Evolutionary conservation across 2,113 vertebrate genomes (phyloP).

Genomic region (Pseudopipra pipra): DNA sequence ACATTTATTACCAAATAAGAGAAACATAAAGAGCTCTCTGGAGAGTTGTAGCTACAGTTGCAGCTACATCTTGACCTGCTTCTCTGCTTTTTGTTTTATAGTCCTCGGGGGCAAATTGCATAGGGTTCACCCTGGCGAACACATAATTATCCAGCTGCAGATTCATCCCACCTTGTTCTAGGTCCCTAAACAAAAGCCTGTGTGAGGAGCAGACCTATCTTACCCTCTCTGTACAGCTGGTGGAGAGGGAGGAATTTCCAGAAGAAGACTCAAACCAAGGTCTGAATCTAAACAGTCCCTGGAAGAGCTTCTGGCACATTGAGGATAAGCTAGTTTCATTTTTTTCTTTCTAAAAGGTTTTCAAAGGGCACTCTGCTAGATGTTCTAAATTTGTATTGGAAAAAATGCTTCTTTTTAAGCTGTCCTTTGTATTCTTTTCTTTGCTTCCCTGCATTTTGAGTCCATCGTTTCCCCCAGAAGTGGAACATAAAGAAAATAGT

Average conservation of each 20-base stretch:
- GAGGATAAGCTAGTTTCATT: neutral
- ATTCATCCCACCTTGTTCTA: constrained; percentile 13
- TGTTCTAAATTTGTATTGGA: neutral
- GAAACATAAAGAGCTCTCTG: neutral
- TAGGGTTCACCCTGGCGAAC: neutral
- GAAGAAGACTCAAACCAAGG: neutral
- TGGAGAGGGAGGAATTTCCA: neutral
- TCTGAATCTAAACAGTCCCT: neutral
- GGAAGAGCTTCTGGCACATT: neutral
- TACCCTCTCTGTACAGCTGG: rapidly evolving
- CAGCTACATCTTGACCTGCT: neutral
- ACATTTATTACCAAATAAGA: constrained; percentile 10
- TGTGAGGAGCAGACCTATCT: neutral
- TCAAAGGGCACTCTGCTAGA: neutral
- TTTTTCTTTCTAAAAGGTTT: neutral
- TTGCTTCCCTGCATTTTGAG: neutral
- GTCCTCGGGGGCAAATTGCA: constrained; percentile 26
- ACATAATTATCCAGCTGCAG: constrained; percentile 22
- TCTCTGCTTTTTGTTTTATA: neutral
- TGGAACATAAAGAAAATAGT: constrained; percentile 2
- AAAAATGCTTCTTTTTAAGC: neutral
- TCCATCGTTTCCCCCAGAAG: neutral
- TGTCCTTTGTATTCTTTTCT: neutral
- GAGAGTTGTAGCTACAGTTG: neutral
- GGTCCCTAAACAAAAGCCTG: neutral